A percentile compares a stretch with the other conserved stretches of the same genome.
Conservation (phyloP, 2,797 vertebrate species). For the Meda fulgida region DNA sequence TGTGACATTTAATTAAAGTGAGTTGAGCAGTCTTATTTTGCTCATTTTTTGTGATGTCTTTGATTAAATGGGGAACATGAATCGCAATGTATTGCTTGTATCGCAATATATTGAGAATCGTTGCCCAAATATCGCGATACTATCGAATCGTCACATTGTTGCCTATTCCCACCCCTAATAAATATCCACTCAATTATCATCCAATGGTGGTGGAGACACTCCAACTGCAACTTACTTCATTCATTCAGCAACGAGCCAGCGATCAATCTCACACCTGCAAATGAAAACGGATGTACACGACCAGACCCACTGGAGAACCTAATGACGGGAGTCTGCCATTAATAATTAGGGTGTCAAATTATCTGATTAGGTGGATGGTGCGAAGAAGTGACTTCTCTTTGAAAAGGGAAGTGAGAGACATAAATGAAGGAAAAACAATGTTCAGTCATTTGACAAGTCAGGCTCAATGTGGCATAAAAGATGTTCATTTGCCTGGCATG, state of each 20-base stretch:
- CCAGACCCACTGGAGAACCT: constrained; percentile 22
- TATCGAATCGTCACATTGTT: no score
- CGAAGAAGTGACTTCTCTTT: constrained; percentile 5
- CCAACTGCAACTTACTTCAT: constrained; percentile 66
- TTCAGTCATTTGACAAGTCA: neutral
- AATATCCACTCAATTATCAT: constrained; percentile 73
- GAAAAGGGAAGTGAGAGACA: neutral
- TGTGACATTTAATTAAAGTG: no score
- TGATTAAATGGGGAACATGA: no score
- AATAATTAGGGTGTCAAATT: constrained; percentile 60
- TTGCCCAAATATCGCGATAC: no score
- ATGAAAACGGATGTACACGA: constrained; percentile 66
- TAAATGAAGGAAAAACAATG: neutral
- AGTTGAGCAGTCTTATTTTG: no score
- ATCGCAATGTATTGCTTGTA: no score
- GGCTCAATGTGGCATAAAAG: neutral
- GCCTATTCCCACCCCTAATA: no score
- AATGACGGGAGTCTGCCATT: constrained; percentile 68
- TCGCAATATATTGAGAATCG: no score
- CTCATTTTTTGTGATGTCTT: no score
- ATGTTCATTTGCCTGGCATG: neutral
- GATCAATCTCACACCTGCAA: constrained; percentile 70
- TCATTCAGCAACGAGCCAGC: constrained; percentile 67
- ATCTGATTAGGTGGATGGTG: constrained; percentile 35
- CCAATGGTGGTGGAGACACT: constrained; percentile 63